phyloP scores from a whole-genome alignment of 2,888 invertebrate genomes.

The Melikaiella ostensackeni region DNA sequence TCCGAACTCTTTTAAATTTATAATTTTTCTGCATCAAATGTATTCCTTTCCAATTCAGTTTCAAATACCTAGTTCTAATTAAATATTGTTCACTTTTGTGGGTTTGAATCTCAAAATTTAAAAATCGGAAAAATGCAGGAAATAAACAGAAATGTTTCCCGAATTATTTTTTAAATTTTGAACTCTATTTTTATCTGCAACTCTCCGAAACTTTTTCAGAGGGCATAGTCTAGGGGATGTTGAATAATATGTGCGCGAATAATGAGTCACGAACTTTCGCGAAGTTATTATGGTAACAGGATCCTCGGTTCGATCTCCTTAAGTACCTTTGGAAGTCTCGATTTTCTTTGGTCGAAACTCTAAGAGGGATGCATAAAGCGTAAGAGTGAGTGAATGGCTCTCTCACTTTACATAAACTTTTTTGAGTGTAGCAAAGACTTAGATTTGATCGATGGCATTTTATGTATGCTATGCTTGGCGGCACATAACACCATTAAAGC shows the following conservation, averaged over 20 bases:
- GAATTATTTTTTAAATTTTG: neutral
- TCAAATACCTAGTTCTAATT: no score
- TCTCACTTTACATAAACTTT: conserved; percentile 28
- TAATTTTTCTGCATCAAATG: no score
- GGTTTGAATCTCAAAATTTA: no score
- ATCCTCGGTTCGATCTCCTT: conserved; percentile 8
- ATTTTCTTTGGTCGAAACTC: conserved; percentile 28
- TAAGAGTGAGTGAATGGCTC: conserved; percentile 1
- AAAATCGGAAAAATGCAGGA: no score
- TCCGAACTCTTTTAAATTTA: no score
- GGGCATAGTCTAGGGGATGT: neutral
- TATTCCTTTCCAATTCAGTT: no score
- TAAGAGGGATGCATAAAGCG: conserved; percentile 18
- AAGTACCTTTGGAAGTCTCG: conserved; percentile 23
- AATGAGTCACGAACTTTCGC: conserved; percentile 32
- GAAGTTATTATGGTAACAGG: conserved; percentile 25
- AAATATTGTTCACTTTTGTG: no score
- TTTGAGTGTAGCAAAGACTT: neutral
- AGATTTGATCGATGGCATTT: conserved; percentile 34
- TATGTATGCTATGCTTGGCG: neutral
- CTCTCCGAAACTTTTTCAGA: neutral
- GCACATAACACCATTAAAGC: conserved; percentile 8
- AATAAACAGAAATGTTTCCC: no score
- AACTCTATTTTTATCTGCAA: neutral
- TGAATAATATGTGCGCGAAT: conserved; percentile 5